Percentiles rank a stretch among this genome's conserved stretches.
Conservation (phyloP, 2,888 invertebrate genomes). For the Bombyx huttoni region DNA sequence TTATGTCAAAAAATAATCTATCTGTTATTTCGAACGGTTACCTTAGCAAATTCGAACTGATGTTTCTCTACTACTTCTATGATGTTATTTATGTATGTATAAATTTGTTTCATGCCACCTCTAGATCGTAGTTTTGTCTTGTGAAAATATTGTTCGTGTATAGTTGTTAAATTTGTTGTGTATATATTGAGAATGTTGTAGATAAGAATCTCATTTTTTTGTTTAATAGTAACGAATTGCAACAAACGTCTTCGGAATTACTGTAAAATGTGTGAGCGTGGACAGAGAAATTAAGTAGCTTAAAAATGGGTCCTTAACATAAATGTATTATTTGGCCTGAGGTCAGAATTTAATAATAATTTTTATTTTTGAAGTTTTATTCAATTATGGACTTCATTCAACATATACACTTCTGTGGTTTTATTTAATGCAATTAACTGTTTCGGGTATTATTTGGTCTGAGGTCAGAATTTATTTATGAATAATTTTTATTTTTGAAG, state of each 20-base stretch:
- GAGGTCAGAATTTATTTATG: no score
- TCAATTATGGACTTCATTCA: no score
- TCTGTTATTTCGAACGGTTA: neutral
- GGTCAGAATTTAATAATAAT: no score
- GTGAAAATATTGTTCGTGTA: slow-evolving; percentile 13
- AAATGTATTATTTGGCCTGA: no score
- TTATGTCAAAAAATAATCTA: neutral
- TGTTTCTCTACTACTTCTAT: slow-evolving; percentile 2
- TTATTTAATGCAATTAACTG: no score
- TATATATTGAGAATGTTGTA: slow-evolving; percentile 30
- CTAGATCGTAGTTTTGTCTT: slow-evolving; percentile 15
- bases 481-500: no score
- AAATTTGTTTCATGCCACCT: slow-evolving; percentile 38
- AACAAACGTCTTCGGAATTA: slow-evolving; percentile 8
- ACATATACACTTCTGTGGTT: no score
- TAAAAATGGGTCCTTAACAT: no score
- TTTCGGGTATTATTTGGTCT: no score
- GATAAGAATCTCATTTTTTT: slow-evolving; percentile 42
- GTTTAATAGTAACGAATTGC: neutral
- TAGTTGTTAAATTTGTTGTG: slow-evolving; percentile 15
- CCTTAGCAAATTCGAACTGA: neutral
- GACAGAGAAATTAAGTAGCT: no score
- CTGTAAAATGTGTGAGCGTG: no score
- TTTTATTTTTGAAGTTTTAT: no score
- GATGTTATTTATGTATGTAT: slow-evolving; percentile 26